These are phyloP conservation scores for Microplitis mediator DNA, from an alignment of 1,140 invertebrate species.

Conservation along the genomic window DNA sequence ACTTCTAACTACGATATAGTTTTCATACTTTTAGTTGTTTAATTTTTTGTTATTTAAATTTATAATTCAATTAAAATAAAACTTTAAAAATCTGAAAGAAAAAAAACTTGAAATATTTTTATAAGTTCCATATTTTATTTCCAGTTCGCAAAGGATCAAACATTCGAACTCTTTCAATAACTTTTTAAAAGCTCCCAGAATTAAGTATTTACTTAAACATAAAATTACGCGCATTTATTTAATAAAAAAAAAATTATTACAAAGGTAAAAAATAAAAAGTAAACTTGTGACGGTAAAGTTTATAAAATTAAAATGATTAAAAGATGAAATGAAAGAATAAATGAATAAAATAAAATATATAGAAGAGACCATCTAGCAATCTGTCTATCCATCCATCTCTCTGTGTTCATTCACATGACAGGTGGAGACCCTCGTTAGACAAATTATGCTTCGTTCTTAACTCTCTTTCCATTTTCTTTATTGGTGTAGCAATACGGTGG, in stretches of 20 bases:
- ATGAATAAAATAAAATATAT: background rate
- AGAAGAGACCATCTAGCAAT: conserved; percentile 12
- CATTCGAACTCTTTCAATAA: no score
- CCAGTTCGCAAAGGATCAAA: no score
- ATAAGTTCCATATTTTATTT: background rate
- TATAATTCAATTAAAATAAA: no score
- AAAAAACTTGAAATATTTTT: background rate
- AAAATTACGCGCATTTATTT: no score
- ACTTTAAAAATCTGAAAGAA: background rate
- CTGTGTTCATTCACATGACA: conserved; percentile 43
- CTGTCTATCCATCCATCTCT: conserved; percentile 36
- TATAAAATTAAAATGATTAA: background rate
- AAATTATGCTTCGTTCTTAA: conserved; percentile 50
- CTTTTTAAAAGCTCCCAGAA: no score
- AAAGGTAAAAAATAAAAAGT: no score
- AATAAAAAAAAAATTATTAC: no score
- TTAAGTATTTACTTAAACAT: no score
- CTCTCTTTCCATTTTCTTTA: conserved; percentile 26
- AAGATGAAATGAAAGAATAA: background rate
- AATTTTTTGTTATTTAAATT: no score
- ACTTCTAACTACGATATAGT: no score
- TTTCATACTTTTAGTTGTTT: no score
- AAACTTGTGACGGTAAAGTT: no score
- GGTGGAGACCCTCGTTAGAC: conserved; percentile 52
- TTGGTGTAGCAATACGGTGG: background rate